Base-by-base conservation (phyloP, 2,113 vertebrate species). In the Cynoglossus semilaevis region DNA sequence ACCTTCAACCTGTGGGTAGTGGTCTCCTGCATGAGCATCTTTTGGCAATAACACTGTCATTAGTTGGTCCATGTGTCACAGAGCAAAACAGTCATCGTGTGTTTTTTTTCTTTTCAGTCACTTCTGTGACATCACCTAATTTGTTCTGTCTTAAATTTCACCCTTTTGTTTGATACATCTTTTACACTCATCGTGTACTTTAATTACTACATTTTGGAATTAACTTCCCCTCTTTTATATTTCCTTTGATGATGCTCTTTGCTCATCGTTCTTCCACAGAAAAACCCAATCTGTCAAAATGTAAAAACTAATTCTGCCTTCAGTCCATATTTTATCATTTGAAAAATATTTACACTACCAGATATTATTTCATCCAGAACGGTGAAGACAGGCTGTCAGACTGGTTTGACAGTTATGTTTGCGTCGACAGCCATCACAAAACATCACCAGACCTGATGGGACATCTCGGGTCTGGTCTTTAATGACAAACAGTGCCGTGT, bases 31-130 rank as follows among this genome's bases (percentile, higher is more conserved):
- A n/a, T 55, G 72, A 66, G 52, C 9, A 54, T 54, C 57, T 58
- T 70, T 83, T 77, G 70, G 65, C 66, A 72, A 51, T 19, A 70
- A 62, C 38, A 55, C 59, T 46, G 58, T 55, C 9, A 68, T 35
- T 51, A 43, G 22, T 11, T 18, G 35, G 47, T 45, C 58, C 34
- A 35, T 40, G 18, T 48, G 52, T 74, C 54, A 67, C 36, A 56
- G 56, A 46, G 29, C 49, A 50, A 65, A n/a, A n/a, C n/a, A n/a
- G n/a, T n/a, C n/a, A n/a, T n/a, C n/a, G n/a, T n/a, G n/a, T n/a
- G n/a, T n/a, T n/a, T n/a, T n/a, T n/a, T n/a, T n/a, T n/a, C n/a
- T n/a, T n/a, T n/a, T n/a, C n/a, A n/a, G n/a, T n/a, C n/a, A n/a
- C n/a, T n/a, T n/a, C n/a, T n/a, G n/a, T n/a, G n/a, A n/a, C n/a